Evolutionary conservation across 2,888 invertebrate genomes (phyloP).

Genomic region (Sarcophaga variegata): DNA sequence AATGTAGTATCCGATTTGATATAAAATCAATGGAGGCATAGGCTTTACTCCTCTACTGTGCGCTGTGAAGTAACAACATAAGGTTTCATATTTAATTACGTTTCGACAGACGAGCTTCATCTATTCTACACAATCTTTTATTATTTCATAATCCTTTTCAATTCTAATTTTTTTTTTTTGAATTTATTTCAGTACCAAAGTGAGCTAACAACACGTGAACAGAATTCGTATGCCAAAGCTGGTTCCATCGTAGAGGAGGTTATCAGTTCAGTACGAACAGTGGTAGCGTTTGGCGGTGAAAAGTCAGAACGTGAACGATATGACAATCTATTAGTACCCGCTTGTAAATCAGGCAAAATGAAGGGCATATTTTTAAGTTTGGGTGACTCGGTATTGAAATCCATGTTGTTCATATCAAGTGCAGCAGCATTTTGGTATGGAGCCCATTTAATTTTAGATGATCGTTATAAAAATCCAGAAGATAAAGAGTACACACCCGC

Average conservation of each 20-base stretch:
- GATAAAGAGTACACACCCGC: conserved; percentile 87
- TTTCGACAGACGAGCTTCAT: too few species aligned
- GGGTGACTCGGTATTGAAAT: conserved; percentile 88
- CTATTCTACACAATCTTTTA: too few species aligned
- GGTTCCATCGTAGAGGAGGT: conserved; percentile 90
- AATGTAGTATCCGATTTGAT: too few species aligned
- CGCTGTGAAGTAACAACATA: too few species aligned
- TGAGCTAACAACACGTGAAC: conserved; percentile 85
- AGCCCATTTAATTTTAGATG: conserved; percentile 87
- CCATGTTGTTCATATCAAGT: conserved; percentile 89
- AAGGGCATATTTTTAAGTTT: conserved; percentile 87
- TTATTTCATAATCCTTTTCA: too few species aligned
- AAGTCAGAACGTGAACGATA: conserved; percentile 87
- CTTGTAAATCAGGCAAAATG: conserved; percentile 85
- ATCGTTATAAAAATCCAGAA: conserved; percentile 82
- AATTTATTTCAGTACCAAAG: conserved; percentile 84
- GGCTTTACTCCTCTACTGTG: too few species aligned
- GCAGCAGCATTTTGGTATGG: conserved; percentile 92
- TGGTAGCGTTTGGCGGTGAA: conserved; percentile 91
- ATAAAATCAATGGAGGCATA: too few species aligned
- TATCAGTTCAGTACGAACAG: conserved; percentile 88
- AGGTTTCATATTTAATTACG: too few species aligned
- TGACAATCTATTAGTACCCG: conserved; percentile 84
- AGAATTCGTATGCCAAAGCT: conserved; percentile 89
- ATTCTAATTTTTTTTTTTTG: neutral